Conservation (phyloP, 1,140 invertebrate species). For the Lordiphosa clarofinis region DNA sequence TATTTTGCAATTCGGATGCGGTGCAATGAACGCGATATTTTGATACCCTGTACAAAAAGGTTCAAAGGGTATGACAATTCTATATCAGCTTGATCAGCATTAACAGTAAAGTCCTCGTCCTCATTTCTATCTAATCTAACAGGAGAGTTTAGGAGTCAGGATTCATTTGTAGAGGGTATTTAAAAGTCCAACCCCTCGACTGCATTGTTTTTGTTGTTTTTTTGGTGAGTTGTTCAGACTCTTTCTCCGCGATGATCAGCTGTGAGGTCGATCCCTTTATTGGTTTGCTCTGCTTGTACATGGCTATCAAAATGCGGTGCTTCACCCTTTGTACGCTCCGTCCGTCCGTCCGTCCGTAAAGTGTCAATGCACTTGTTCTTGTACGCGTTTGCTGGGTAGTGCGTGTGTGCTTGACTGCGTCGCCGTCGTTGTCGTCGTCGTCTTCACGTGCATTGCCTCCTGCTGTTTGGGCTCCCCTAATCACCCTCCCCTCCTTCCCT, state of each 20-base stretch:
- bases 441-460: slow-evolving; percentile 73
- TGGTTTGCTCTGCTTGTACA: slow-evolving; percentile 26
- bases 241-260: slow-evolving; percentile 39
- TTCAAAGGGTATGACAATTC: not conserved
- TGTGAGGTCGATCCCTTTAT: slow-evolving; percentile 53
- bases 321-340: slow-evolving; percentile 58
- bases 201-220: slow-evolving; percentile 2
- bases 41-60: slow-evolving; percentile 1
- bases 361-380: slow-evolving; percentile 77
- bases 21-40: slow-evolving; percentile 61
- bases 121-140: too few species aligned
- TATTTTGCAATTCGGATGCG: slow-evolving; percentile 36
- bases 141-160: too few species aligned
- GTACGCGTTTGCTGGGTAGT: slow-evolving; percentile 39
- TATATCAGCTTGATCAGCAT: not conserved
- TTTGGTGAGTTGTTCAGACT: slow-evolving; percentile 19
- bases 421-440: slow-evolving; percentile 8
- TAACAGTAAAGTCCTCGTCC: too few species aligned
- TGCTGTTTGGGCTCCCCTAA: slow-evolving; percentile 55
- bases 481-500: slow-evolving; percentile 11
- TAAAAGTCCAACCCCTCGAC: too few species aligned
- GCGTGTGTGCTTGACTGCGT: slow-evolving; percentile 66
- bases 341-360: slow-evolving; percentile 46
- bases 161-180: too few species aligned
- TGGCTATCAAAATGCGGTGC: slow-evolving; percentile 67